These are phyloP conservation scores for Zeugodacus cucurbitae DNA, from an alignment of 1,140 invertebrate species.

Conservation along the genomic window DNA sequence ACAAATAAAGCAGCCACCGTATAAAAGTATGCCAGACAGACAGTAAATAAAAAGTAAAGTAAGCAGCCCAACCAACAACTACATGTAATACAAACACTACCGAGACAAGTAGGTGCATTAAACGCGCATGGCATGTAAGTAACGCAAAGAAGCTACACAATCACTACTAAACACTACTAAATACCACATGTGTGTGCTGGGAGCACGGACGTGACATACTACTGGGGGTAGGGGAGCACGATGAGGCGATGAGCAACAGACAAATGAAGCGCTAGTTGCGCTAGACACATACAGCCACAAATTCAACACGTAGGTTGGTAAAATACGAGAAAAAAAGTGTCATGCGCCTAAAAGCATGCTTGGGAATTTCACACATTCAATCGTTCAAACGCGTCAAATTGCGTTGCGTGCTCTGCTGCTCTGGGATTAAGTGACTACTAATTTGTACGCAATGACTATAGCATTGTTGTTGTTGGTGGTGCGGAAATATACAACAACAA, in stretches of 20 bases:
- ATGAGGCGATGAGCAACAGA: neutral
- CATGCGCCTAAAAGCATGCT: neutral
- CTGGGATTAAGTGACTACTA: neutral
- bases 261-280: neutral
- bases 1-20: neutral
- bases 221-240: neutral
- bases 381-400: neutral
- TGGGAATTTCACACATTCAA: conserved; percentile 18
- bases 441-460: conserved; percentile 1
- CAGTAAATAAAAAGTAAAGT: neutral
- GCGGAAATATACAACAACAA: neutral
- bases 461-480: neutral
- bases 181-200: neutral
- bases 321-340: neutral
- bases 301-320: neutral
- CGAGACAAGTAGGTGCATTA: neutral
- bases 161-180: conserved; percentile 11
- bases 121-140: neutral
- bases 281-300: neutral
- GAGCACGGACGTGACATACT: neutral
- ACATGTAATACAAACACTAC: neutral
- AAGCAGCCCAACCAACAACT: neutral
- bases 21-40: neutral
- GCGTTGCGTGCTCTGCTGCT: conserved; percentile 1
- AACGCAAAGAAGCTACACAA: neutral